Base-by-base conservation (phyloP, 2,888 invertebrate genomes). In the Habrosyne pyritoides region DNA sequence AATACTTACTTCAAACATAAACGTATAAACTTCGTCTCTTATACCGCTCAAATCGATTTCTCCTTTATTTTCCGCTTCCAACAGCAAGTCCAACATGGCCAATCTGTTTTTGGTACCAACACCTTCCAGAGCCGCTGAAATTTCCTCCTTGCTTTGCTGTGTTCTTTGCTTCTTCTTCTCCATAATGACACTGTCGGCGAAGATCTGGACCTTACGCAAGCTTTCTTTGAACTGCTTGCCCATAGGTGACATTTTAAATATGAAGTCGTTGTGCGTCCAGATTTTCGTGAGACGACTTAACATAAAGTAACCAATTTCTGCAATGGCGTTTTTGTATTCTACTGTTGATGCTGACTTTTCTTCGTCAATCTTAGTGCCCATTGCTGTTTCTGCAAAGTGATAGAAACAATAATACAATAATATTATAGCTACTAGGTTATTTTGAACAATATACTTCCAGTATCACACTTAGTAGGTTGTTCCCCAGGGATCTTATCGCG, bases 11-110 rank as follows among this genome's bases (percentile, higher is more conserved):
- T 64, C 69, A 62, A 55, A 70, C 68, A 95, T 95, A 67, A 96
- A 95, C 0, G 95, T 96, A 66, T 96, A 94, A 0, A 95, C 95
- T 84, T 96, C 95, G 72, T 95, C 95, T 55, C 94, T 89, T 59
- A 96, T 94, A 47, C 95, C 95, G 21, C 93, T 81, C 65, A 94
- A 88, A 42, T 93, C 93, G 22, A 96, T 84, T 61, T 93, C 83
- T 0, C 93, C 94, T 56, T 93, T 93, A 33, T 90, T 88, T 66
- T 92, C 93, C 2, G 93, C 91, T 57, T 94, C 93, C 14, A 96
- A 69, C n/a, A 96, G 71, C 21, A 95, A 84, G 83, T 96, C 95
- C 59, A 96, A 80, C 75, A 96, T 94, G 0, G 94, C 94, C 76
- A 94, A 80, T 72, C 93, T 93, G 59, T 87, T 93, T 53, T 93